These are phyloP conservation scores for Lepidonotus clava DNA, from an alignment of 2,888 invertebrate species.

Conservation along the genomic window DNA sequence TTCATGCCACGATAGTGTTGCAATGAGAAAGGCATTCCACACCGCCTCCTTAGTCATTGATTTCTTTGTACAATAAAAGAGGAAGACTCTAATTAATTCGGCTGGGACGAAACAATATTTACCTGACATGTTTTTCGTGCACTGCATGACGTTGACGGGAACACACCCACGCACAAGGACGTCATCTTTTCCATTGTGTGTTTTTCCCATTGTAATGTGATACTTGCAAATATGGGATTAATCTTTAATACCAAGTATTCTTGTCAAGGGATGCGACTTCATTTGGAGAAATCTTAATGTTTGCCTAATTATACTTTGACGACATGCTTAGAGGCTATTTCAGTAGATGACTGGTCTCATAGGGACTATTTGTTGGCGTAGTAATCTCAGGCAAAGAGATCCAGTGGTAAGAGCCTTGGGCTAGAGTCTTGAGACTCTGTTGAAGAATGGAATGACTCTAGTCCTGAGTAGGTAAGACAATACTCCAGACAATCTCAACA, in stretches of 20 bases:
- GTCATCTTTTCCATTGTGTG: background rate
- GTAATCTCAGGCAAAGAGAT: slow-evolving; percentile 4
- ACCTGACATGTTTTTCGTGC: background rate
- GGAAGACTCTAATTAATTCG: background rate
- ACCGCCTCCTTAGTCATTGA: slow-evolving; percentile 1
- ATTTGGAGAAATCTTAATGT: background rate
- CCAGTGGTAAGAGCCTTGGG: background rate
- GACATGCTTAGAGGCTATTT: slow-evolving; percentile 24
- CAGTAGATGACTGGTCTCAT: background rate
- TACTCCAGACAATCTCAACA: slow-evolving; percentile 5
- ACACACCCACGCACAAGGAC: background rate
- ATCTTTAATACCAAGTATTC: background rate
- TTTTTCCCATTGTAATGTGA: background rate
- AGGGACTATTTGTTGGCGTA: slow-evolving; percentile 30
- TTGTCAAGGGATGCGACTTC: background rate
- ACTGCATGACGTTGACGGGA: background rate
- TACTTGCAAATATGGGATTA: background rate
- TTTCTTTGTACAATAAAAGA: background rate
- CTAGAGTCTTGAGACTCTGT: background rate
- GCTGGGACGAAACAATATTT: background rate
- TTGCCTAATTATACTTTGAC: slow-evolving; percentile 24
- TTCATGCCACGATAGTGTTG: background rate
- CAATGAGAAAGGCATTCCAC: background rate
- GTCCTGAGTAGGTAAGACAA: slow-evolving; percentile 1
- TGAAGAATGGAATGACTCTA: background rate